phyloP scores from a whole-genome alignment of 2,113 vertebrate genomes.

The Gorsachius goisagi region DNA sequence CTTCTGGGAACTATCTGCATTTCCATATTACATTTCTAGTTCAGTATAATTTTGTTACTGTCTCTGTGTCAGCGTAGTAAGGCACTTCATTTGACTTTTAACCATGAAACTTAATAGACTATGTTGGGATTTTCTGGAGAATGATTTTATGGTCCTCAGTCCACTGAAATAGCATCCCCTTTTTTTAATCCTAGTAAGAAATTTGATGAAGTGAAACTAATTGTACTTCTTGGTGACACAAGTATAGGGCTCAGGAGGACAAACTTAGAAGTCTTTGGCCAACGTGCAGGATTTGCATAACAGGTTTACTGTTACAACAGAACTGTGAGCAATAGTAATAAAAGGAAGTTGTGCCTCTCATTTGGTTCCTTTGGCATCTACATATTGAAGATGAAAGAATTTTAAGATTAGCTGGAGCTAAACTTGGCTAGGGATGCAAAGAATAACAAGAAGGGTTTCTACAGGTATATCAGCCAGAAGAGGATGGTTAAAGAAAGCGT shows the following conservation, averaged over 20 bases:
- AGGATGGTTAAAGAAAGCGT: too few relatives aligned
- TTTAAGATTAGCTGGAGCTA: too few relatives aligned
- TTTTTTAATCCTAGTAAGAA: not conserved
- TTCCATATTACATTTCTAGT: not conserved
- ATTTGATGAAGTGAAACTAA: slow-evolving; percentile 1
- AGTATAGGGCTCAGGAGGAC: not conserved
- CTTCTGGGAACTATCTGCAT: not conserved
- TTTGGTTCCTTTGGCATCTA: not conserved
- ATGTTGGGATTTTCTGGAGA: slow-evolving; percentile 8
- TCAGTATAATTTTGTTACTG: not conserved
- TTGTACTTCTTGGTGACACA: not conserved
- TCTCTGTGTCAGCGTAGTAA: not conserved
- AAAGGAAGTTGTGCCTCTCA: not conserved
- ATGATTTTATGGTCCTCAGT: not conserved
- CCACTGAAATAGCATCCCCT: not conserved
- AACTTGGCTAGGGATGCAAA: too few relatives aligned
- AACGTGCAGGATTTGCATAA: not conserved
- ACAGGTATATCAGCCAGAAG: too few relatives aligned
- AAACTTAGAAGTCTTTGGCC: not conserved
- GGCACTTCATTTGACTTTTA: not conserved
- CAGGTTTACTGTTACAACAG: not conserved
- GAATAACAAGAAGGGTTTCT: too few relatives aligned
- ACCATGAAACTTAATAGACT: not conserved
- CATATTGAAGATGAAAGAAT: not conserved
- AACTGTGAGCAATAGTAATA: not conserved